Percentiles rank a stretch among this genome's conserved stretches.
These are phyloP conservation scores for Darevskia nairensis DNA, from an alignment of 2,797 vertebrate species.

Conservation along the genomic window DNA sequence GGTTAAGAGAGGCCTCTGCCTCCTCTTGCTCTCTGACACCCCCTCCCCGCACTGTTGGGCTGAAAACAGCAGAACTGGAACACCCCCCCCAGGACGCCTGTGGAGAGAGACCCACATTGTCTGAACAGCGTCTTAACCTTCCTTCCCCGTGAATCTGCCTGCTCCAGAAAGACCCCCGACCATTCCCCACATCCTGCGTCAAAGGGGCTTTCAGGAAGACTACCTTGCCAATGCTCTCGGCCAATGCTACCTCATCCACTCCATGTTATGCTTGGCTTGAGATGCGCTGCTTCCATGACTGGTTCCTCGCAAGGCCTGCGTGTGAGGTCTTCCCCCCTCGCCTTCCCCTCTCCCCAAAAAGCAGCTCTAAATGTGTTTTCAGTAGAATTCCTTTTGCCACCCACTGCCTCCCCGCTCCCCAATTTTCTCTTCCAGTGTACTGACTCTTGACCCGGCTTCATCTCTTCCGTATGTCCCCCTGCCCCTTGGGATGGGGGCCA, in stretches of 20 bases:
- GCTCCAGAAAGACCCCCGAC: not conserved
- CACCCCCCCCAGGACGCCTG: not conserved
- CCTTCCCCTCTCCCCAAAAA: not conserved
- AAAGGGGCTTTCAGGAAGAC: slow-evolving; percentile 15
- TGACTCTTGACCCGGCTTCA: not conserved
- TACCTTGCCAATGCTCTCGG: not conserved
- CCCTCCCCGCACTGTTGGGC: not conserved
- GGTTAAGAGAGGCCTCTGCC: no score
- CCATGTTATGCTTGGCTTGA: not conserved
- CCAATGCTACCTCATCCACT: slow-evolving; percentile 6
- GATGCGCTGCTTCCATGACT: slow-evolving; percentile 12
- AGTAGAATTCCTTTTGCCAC: not conserved
- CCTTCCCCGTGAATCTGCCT: not conserved
- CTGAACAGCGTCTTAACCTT: slow-evolving; percentile 13
- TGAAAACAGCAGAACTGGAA: not conserved
- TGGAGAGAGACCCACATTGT: no score
- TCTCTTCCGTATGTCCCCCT: not conserved
- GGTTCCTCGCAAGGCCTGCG: not conserved
- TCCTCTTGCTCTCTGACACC: not conserved
- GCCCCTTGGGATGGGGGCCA: not conserved
- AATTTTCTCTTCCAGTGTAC: not conserved
- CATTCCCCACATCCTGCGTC: not conserved
- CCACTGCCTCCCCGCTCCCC: not conserved
- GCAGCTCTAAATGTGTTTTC: slow-evolving; percentile 13
- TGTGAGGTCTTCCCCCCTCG: slow-evolving; percentile 21